These are phyloP conservation scores for Aulostomus chinensis DNA, from an alignment of 2,797 vertebrate genomes.

Conservation along the genomic window DNA sequence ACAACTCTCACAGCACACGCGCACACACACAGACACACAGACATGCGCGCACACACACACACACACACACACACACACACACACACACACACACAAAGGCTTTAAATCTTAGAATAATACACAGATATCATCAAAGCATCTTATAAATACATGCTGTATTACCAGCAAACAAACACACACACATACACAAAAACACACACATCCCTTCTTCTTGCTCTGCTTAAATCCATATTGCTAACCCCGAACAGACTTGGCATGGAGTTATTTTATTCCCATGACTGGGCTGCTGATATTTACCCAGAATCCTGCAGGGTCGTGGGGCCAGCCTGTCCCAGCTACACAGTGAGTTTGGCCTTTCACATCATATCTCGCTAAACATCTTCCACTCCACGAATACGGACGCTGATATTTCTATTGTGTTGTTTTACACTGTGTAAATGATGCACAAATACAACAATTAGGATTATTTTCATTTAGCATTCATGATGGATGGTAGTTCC, in stretches of 20 bases:
- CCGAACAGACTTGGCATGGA: slow-evolving; percentile 38
- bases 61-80: slow-evolving; percentile 15
- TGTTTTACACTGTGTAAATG: no score
- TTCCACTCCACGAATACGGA: no score
- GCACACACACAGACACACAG: slow-evolving; percentile 17
- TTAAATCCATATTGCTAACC: slow-evolving; percentile 57
- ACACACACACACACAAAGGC: slow-evolving; percentile 26
- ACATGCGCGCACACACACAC: slow-evolving; percentile 18
- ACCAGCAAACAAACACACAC: no score
- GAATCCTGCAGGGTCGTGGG: slow-evolving; percentile 61
- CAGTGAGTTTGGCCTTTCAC: slow-evolving; percentile 37
- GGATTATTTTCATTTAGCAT: no score
- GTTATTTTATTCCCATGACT: slow-evolving; percentile 77
- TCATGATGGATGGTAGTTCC: no score
- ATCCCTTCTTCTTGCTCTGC: slow-evolving; percentile 32
- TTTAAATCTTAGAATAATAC: slow-evolving; percentile 60
- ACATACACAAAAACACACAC: no score
- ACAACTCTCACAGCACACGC: slow-evolving; percentile 57
- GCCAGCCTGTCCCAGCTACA: slow-evolving; percentile 54
- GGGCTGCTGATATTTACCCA: slow-evolving; percentile 75
- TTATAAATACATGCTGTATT: no score
- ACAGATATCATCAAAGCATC: slow-evolving; percentile 46
- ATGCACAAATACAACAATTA: no score
- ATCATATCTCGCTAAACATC: slow-evolving; percentile 31
- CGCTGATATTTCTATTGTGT: no score